These are phyloP conservation scores for Drosophila lutescens DNA, from an alignment of 2,888 invertebrate genomes.

Conservation along the genomic window DNA sequence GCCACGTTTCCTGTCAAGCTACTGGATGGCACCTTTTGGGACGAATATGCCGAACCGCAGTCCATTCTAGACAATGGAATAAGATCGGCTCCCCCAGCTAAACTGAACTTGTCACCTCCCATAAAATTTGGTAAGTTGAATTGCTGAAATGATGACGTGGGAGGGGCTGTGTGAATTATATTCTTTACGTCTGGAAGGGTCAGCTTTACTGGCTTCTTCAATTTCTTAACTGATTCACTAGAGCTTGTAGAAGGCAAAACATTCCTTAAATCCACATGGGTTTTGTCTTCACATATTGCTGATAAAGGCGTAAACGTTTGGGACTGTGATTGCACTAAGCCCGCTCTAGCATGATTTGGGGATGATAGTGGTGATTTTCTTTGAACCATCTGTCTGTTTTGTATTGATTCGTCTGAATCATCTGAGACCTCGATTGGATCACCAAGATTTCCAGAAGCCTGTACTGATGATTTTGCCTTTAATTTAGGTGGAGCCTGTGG, in stretches of 20 bases:
- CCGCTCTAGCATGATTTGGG: slow-evolving; percentile 15
- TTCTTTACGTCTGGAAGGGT: slow-evolving; percentile 25
- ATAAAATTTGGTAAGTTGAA: slow-evolving; percentile 59
- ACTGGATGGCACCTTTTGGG: slow-evolving; percentile 65
- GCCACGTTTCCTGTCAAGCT: slow-evolving; percentile 66
- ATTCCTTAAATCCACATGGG: slow-evolving; percentile 3
- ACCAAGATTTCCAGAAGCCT: slow-evolving; percentile 67
- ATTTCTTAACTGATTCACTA: slow-evolving; percentile 21
- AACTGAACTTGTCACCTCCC: slow-evolving; percentile 67
- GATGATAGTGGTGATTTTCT: slow-evolving; percentile 1
- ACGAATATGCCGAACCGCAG: slow-evolving; percentile 70
- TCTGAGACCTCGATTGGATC: slow-evolving; percentile 82
- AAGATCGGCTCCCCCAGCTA: slow-evolving; percentile 82
- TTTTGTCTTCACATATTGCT: background rate
- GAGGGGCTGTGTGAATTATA: background rate
- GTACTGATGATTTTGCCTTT: slow-evolving; percentile 13
- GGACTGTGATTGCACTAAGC: slow-evolving; percentile 27
- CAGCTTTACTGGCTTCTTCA: slow-evolving; percentile 48
- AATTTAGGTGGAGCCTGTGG: slow-evolving; percentile 4
- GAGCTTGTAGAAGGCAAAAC: background rate
- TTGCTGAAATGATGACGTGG: slow-evolving; percentile 14
- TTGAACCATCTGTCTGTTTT: slow-evolving; percentile 1
- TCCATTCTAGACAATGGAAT: slow-evolving; percentile 71
- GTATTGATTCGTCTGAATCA: slow-evolving; percentile 69
- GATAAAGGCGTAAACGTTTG: slow-evolving; percentile 2